phyloP scores from a whole-genome alignment of 2,113 vertebrate species.

The Mus spicilegus region DNA sequence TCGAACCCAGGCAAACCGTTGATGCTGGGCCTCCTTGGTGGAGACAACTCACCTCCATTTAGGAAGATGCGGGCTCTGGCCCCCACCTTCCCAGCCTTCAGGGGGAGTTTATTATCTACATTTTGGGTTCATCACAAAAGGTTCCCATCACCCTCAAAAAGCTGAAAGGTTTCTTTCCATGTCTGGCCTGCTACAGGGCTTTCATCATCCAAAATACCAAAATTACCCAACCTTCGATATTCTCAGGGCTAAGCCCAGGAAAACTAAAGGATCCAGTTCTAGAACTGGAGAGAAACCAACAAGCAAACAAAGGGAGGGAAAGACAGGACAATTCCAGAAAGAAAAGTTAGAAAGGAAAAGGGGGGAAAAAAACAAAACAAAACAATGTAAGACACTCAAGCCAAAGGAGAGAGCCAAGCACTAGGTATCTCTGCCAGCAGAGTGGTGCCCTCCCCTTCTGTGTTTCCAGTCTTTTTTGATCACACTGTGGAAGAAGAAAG shows the following conservation, averaged over 20 bases:
- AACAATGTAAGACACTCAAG: constrained; percentile 52
- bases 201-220: constrained; percentile 38
- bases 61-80: not conserved
- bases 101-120: constrained; percentile 32
- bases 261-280: constrained; percentile 62
- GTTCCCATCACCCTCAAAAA: constrained; percentile 14
- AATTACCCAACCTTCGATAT: constrained; percentile 18
- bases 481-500: constrained; percentile 44
- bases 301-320: constrained; percentile 36
- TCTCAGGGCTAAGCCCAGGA: constrained; percentile 54
- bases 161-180: not conserved
- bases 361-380: not conserved
- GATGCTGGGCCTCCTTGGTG: not conserved
- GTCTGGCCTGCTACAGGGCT: constrained; percentile 62
- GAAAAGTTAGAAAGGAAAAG: constrained; percentile 37
- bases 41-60: not conserved
- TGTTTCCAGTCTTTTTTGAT: constrained; percentile 52
- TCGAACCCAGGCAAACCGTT: not conserved
- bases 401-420: constrained; percentile 37
- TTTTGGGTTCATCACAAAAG: constrained; percentile 25
- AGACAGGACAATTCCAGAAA: constrained; percentile 52
- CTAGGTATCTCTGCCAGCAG: constrained; percentile 78
- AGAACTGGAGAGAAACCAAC: constrained; percentile 13
- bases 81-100: not conserved
- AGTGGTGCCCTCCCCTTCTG: constrained; percentile 60